A percentile compares a stretch with the other conserved stretches of the same genome.
These are phyloP conservation scores for Spilogale gracilis DNA, from an alignment of 2,113 vertebrate species.

Conservation along the genomic window DNA sequence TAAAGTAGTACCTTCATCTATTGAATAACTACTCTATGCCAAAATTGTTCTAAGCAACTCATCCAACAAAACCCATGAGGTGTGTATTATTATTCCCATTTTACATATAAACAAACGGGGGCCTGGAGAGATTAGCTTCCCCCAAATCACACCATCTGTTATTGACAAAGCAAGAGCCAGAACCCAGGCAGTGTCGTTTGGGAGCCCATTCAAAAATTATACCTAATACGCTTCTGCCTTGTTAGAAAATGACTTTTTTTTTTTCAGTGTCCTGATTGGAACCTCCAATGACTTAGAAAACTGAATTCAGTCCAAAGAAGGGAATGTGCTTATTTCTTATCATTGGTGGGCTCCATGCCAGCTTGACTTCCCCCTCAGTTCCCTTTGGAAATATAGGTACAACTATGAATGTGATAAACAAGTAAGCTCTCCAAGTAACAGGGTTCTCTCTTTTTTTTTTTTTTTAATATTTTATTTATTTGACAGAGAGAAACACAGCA, in stretches of 20 bases:
- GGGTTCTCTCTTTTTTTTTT: no score
- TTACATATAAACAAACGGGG: not conserved
- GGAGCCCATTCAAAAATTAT: not conserved
- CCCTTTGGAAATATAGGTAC: not conserved
- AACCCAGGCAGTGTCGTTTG: not conserved
- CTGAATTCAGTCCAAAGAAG: conserved; percentile 12
- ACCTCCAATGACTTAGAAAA: not conserved
- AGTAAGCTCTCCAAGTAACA: not conserved
- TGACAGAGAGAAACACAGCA: no score
- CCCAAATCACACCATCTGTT: not conserved
- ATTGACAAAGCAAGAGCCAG: not conserved
- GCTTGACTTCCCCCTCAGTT: not conserved
- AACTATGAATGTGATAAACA: conserved; percentile 13
- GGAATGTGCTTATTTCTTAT: not conserved
- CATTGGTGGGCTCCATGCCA: not conserved
- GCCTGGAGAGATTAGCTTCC: not conserved
- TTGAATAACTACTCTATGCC: not conserved
- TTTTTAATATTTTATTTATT: no score
- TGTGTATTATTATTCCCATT: not conserved
- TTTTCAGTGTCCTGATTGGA: not conserved
- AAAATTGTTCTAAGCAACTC: not conserved
- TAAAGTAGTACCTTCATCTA: not conserved
- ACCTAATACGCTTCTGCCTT: not conserved
- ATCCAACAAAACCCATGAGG: not conserved
- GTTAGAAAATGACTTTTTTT: not conserved